These are phyloP conservation scores for Hirtodrosophila histrioides DNA, from an alignment of 2,888 invertebrate genomes.

Conservation along the genomic window DNA sequence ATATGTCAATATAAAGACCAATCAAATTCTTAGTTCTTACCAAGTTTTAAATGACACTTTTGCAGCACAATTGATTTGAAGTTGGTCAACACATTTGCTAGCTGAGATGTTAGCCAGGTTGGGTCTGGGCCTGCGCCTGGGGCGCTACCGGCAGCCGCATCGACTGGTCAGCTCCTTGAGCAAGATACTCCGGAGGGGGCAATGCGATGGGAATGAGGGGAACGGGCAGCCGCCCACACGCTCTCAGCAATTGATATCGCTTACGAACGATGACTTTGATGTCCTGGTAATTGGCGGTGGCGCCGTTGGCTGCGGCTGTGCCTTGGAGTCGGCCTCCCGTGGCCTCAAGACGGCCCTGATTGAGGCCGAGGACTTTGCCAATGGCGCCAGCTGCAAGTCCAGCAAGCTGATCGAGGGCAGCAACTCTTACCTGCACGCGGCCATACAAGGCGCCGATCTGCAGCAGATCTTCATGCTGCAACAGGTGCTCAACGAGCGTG, in stretches of 20 bases:
- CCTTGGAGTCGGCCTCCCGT: slow-evolving; percentile 96
- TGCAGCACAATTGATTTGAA: not conserved
- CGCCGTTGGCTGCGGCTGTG: slow-evolving; percentile 98
- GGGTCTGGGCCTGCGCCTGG: not conserved
- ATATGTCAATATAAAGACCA: too few relatives aligned
- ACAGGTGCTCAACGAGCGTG: slow-evolving; percentile 97
- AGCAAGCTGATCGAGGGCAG: slow-evolving; percentile 99
- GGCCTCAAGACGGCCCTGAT: slow-evolving; percentile 97
- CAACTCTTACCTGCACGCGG: slow-evolving; percentile 97
- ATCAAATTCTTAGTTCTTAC: slow-evolving; percentile 13
- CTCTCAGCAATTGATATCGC: slow-evolving; percentile 89
- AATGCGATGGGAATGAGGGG: not conserved
- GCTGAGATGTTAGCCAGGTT: slow-evolving; percentile 18
- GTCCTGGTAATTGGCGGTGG: slow-evolving; percentile 98
- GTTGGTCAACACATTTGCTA: not conserved
- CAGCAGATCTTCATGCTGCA: slow-evolving; percentile 99
- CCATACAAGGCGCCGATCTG: slow-evolving; percentile 92
- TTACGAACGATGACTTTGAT: slow-evolving; percentile 93
- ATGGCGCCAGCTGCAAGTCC: slow-evolving; percentile 96
- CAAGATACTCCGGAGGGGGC: not conserved
- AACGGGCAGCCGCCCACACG: slow-evolving; percentile 87
- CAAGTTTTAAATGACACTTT: slow-evolving; percentile 5
- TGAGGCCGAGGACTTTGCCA: slow-evolving; percentile 97
- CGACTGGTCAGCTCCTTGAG: not conserved
- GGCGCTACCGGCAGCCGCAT: not conserved